Base-by-base conservation (phyloP, 2,888 invertebrate genomes). In the Maniola hyperantus region DNA sequence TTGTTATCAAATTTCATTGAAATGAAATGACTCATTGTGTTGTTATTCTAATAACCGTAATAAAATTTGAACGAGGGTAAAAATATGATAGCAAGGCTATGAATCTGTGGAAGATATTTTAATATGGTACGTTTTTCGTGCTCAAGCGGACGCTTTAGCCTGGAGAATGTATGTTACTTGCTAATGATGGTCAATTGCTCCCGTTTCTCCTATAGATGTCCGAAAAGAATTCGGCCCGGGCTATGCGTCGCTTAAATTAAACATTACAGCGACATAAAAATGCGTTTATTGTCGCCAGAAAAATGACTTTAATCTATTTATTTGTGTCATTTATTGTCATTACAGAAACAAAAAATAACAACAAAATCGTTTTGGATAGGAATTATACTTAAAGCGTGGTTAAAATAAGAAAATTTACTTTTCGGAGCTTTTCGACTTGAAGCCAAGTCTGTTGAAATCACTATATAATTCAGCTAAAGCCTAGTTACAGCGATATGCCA, bases 121-220 rank as follows among this genome's bases (percentile, higher is more conserved):
- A 85, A 87, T 85, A 83, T 79, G 75, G 74, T 72, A 74, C 74
- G 75, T 79, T 82, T 81, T 81, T 82, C 77, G 73, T 77, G 74
- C 67, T 70, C 74, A 62, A 68, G 74, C 67, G 70, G 75, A 63
- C 69, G 71, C 64, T 55, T 50, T 79, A 77, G 77, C 67, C 60
- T 63, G 65, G 72, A 79, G 86, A 88, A 86, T 89, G 82, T 78
- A 79, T 79, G 77, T 80, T 82, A 77, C 82, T 79, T 80, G 78
- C 81, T 88, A 87, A 89, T 87, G 88, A 87, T 80, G 75, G 76
- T 77, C 80, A 83, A 84, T 83, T 81, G 82, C 81, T 79, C 77
- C 77, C 79, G 76, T 78, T 74, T 76, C 80, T 77, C 76, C 76
- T 77, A 73, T 75, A 77, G 79, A 79, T 76, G 81, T 80, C 83